Evolutionary conservation across 2,113 vertebrate species (phyloP).

Genomic region (Entelurus aequoreus): DNA sequence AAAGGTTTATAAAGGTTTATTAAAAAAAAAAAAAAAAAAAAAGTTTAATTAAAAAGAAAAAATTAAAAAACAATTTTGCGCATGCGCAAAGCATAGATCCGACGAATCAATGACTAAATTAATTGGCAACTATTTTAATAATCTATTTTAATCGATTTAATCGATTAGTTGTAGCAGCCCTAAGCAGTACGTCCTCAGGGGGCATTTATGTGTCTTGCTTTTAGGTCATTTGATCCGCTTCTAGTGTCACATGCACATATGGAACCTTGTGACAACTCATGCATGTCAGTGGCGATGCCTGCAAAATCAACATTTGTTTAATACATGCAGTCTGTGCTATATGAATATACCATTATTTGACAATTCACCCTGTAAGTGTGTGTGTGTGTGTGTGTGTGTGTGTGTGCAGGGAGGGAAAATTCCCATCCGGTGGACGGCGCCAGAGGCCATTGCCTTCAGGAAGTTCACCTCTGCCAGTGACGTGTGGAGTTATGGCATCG

Average conservation of each 20-base stretch:
- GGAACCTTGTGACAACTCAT: slow-evolving; percentile 25
- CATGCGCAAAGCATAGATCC: too few species aligned
- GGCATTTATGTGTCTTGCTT: too few species aligned
- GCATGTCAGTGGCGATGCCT: neutral
- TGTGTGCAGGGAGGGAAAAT: slow-evolving; percentile 72
- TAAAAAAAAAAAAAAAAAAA: too few species aligned
- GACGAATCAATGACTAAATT: too few species aligned
- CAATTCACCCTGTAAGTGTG: slow-evolving; percentile 6
- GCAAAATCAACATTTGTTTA: slow-evolving; percentile 35
- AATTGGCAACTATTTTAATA: too few species aligned
- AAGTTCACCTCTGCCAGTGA: slow-evolving; percentile 77
- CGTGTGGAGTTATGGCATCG: slow-evolving; percentile 78
- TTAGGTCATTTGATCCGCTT: slow-evolving; percentile 23
- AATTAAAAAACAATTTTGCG: too few species aligned
- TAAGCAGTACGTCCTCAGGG: too few species aligned
- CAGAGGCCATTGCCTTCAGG: slow-evolving; percentile 77
- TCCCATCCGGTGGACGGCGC: slow-evolving; percentile 77
- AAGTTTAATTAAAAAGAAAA: too few species aligned
- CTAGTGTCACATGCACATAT: slow-evolving; percentile 26
- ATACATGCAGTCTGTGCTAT: neutral
- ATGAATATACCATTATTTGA: neutral
- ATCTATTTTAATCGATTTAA: too few species aligned
- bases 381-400: slow-evolving; percentile 5
- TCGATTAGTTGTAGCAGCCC: too few species aligned
- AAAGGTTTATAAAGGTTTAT: too few species aligned